These are phyloP conservation scores for Ophiothrix spiculata DNA, from an alignment of 35 echinoderm and acorn worm species.

Conservation along the genomic window DNA sequence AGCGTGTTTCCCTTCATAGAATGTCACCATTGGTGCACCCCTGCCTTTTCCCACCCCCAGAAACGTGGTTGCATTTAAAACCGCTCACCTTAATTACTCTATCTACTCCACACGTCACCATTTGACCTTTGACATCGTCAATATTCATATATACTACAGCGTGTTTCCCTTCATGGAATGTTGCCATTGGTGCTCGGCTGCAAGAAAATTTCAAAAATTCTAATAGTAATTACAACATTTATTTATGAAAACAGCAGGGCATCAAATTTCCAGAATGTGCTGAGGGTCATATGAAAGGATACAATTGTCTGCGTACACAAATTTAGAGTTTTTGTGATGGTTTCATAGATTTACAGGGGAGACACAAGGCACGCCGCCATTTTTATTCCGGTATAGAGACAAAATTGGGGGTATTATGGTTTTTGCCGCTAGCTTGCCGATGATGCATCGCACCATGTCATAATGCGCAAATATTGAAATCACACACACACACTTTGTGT, in stretches of 20 bases:
- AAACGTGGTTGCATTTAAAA: too few relatives aligned
- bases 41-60: neutral
- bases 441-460: too few relatives aligned
- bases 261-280: neutral
- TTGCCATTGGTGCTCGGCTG: slow-evolving; percentile 88
- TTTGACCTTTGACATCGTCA: slow-evolving; percentile 94
- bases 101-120: slow-evolving; percentile 86
- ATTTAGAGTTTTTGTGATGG: neutral
- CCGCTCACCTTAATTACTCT: slow-evolving; percentile 86
- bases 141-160: slow-evolving; percentile 70
- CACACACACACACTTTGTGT: too few relatives aligned
- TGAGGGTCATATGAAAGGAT: neutral
- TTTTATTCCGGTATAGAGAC: too few relatives aligned
- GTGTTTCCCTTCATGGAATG: slow-evolving; percentile 92
- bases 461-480: too few relatives aligned
- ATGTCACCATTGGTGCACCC: slow-evolving; percentile 89
- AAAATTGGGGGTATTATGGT: too few relatives aligned
- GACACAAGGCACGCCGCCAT: too few relatives aligned
- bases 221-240: neutral
- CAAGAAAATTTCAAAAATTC: neutral
- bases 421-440: too few relatives aligned
- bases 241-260: neutral
- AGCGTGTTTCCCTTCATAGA: slow-evolving; percentile 90
- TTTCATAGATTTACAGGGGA: too few relatives aligned
- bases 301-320: neutral